Evolutionary conservation across 2,888 invertebrate genomes (phyloP).

Genomic region (Protophormia terraenovae): DNA sequence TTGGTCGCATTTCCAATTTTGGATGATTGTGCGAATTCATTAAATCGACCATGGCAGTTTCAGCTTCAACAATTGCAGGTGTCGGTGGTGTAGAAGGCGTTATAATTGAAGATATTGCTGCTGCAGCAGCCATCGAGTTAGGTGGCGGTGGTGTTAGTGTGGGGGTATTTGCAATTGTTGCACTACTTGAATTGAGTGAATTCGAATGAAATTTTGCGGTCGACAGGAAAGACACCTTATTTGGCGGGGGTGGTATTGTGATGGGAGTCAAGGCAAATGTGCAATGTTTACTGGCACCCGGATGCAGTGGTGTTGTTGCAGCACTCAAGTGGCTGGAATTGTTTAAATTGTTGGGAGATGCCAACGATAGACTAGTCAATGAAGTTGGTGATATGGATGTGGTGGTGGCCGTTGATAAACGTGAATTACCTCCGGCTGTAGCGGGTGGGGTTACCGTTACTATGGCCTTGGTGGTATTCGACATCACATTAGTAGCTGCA

Average conservation of each 20-base stretch:
- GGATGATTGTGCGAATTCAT: constrained; percentile 69
- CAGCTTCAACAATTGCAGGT: background rate
- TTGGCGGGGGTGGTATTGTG: constrained; percentile 73
- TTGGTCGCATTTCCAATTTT: constrained; percentile 73
- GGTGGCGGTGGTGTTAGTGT: background rate
- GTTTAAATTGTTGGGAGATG: constrained; percentile 69
- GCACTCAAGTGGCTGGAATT: constrained; percentile 70
- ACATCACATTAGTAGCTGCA: constrained; percentile 71
- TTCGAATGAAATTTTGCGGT: constrained; percentile 69
- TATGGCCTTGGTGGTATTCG: constrained; percentile 74
- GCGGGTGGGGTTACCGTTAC: constrained; percentile 74
- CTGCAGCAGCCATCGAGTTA: constrained; percentile 65
- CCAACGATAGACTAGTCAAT: constrained; percentile 74
- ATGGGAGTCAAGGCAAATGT: constrained; percentile 78
- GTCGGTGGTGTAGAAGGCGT: constrained; percentile 41
- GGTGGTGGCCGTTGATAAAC: constrained; percentile 58
- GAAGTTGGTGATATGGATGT: constrained; percentile 71
- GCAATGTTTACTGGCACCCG: constrained; percentile 75
- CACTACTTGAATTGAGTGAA: constrained; percentile 26
- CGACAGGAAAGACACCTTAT: constrained; percentile 67
- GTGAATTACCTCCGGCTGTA: constrained; percentile 24
- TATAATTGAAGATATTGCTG: constrained; percentile 73
- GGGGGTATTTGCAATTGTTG: constrained; percentile 6
- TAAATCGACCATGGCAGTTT: constrained; percentile 6
- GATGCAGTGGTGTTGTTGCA: constrained; percentile 71